phyloP scores from a whole-genome alignment of 2,888 invertebrate species.

The Trissolcus japonicus region DNA sequence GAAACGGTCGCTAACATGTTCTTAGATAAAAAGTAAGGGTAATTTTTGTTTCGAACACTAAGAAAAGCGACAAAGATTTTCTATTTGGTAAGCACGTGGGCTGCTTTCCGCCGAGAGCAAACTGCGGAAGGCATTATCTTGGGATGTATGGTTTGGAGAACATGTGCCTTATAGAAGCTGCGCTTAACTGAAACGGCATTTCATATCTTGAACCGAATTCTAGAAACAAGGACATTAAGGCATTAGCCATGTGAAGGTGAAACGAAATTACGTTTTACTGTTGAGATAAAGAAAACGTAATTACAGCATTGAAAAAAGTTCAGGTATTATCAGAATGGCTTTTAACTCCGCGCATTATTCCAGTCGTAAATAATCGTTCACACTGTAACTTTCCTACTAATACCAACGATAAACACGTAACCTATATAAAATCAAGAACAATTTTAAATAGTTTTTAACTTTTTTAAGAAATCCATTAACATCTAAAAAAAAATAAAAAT shows the following conservation, averaged over 20 bases:
- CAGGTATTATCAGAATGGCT: constrained; percentile 8
- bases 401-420: background rate
- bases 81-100: constrained; percentile 16
- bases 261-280: constrained; percentile 20
- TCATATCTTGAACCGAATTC: constrained; percentile 34
- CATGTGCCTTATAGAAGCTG: constrained; percentile 18
- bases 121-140: constrained; percentile 15
- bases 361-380: constrained; percentile 6
- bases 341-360: constrained; percentile 5
- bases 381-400: background rate
- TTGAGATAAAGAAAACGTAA: constrained; percentile 19
- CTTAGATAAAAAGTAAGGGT: background rate
- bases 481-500: no score
- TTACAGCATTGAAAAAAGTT: constrained; percentile 15
- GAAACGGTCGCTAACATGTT: background rate
- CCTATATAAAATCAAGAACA: background rate
- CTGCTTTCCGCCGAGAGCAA: constrained; percentile 19
- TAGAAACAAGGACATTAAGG: constrained; percentile 13
- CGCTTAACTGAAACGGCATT: constrained; percentile 14
- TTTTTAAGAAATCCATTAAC: background rate
- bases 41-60: constrained; percentile 9
- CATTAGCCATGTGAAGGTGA: constrained; percentile 18
- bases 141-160: constrained; percentile 25
- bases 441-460: background rate
- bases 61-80: constrained; percentile 28